Conservation (phyloP, 2,113 vertebrate genomes). For the Nibea coibor region DNA sequence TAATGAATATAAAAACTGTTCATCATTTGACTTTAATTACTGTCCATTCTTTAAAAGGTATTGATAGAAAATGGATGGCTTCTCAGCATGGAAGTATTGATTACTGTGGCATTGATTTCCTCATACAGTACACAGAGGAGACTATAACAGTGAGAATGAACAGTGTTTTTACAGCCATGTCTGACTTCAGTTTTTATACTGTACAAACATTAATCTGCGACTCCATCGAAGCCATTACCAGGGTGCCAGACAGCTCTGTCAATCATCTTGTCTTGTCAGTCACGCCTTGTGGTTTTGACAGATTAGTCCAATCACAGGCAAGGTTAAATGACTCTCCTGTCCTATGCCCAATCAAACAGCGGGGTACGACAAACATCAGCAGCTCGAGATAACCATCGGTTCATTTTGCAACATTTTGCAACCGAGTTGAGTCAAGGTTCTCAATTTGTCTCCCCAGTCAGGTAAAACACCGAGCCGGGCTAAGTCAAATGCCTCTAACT, state of each 20-base stretch:
- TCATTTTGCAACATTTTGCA: slow-evolving; percentile 30
- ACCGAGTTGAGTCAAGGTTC: slow-evolving; percentile 49
- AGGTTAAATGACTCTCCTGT: slow-evolving; percentile 70
- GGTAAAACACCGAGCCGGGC: slow-evolving; percentile 64
- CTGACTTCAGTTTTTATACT: background rate
- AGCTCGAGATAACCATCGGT: slow-evolving; percentile 32
- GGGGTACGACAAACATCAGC: slow-evolving; percentile 43
- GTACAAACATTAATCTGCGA: slow-evolving; percentile 25
- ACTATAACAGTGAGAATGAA: background rate
- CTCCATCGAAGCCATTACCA: slow-evolving; percentile 11
- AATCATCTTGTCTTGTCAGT: slow-evolving; percentile 63
- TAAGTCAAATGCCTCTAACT: slow-evolving; percentile 71
- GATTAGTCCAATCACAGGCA: slow-evolving; percentile 62
- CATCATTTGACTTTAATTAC: background rate
- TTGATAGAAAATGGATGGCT: background rate
- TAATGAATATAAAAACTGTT: background rate
- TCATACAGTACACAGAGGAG: background rate
- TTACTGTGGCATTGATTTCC: slow-evolving; percentile 17
- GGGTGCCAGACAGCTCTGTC: slow-evolving; percentile 56
- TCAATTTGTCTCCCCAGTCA: slow-evolving; percentile 60
- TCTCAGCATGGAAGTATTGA: background rate
- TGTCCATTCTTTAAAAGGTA: background rate
- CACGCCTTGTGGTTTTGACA: slow-evolving; percentile 68
- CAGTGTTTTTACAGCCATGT: background rate
- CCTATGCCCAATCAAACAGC: slow-evolving; percentile 62